Conservation (phyloP, 2,888 invertebrate genomes). For the Lasioglossum leucozonium region DNA sequence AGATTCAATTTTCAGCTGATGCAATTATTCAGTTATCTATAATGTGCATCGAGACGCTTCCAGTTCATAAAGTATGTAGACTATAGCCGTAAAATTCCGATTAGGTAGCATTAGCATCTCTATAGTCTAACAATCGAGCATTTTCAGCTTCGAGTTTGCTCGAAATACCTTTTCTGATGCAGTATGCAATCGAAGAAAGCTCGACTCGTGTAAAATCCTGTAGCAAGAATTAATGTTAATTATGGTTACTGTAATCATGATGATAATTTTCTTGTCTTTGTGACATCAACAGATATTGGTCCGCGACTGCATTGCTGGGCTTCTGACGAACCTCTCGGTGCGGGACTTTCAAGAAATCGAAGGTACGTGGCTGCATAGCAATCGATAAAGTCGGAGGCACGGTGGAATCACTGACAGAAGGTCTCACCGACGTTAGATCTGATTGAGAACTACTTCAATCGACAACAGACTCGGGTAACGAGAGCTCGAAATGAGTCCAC, state of each 20-base stretch:
- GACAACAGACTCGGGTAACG: no score
- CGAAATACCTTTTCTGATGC: background rate
- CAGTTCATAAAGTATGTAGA: background rate
- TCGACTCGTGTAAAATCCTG: background rate
- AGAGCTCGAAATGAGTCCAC: no score
- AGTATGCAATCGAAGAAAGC: background rate
- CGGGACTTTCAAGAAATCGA: conserved; percentile 95
- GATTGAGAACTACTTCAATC: no score
- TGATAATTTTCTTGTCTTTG: conserved; percentile 21
- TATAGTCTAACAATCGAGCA: background rate
- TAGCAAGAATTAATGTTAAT: background rate
- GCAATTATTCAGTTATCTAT: background rate
- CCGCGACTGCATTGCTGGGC: conserved; percentile 92
- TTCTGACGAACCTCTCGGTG: conserved; percentile 91
- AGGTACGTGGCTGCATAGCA: conserved; percentile 85
- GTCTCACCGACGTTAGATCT: background rate
- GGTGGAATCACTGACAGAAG: background rate
- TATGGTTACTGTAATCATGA: background rate
- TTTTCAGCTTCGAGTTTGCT: background rate
- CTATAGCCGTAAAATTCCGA: background rate
- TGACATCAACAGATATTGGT: conserved; percentile 87
- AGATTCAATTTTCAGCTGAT: background rate
- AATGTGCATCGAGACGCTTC: background rate
- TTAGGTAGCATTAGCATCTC: background rate
- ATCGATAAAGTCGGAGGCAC: background rate